Conservation (phyloP, 2,113 vertebrate species). For the Prunella himalayana region DNA sequence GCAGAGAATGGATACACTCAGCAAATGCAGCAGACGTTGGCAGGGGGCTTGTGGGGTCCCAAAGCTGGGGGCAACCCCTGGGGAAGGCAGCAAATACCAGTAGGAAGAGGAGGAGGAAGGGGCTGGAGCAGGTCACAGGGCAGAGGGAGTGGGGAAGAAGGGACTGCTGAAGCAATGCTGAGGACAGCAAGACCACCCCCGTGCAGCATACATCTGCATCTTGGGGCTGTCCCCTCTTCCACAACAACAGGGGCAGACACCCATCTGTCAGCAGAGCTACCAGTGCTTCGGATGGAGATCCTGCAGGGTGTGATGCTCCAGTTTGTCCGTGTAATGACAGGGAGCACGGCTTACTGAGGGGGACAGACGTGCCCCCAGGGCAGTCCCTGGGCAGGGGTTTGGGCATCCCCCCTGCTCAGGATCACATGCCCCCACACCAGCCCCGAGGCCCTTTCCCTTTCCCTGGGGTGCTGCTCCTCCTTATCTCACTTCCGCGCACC, state of each 20-base stretch:
- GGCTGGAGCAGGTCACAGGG: background rate
- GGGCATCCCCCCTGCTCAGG: background rate
- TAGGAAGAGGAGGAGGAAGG: background rate
- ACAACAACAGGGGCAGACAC: background rate
- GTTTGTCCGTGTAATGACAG: background rate
- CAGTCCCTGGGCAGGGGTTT: background rate
- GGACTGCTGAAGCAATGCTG: background rate
- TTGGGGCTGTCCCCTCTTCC: background rate
- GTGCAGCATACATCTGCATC: background rate
- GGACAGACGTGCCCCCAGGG: background rate
- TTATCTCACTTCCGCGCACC: conserved; percentile 55
- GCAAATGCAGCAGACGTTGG: background rate
- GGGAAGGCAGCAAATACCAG: background rate
- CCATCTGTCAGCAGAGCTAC: background rate
- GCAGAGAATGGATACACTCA: background rate
- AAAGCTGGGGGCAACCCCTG: background rate
- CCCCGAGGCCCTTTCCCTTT: background rate
- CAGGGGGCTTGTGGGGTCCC: background rate
- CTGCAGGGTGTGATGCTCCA: background rate
- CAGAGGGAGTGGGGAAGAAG: background rate
- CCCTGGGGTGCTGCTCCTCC: background rate
- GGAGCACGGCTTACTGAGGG: accelerated
- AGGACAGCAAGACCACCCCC: background rate
- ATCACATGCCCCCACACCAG: background rate
- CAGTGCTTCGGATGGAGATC: background rate